Percentiles rank a stretch among this genome's conserved stretches.
Evolutionary conservation across 1,140 invertebrate genomes (phyloP).

Genomic region (Oncopeltus fasciatus): DNA sequence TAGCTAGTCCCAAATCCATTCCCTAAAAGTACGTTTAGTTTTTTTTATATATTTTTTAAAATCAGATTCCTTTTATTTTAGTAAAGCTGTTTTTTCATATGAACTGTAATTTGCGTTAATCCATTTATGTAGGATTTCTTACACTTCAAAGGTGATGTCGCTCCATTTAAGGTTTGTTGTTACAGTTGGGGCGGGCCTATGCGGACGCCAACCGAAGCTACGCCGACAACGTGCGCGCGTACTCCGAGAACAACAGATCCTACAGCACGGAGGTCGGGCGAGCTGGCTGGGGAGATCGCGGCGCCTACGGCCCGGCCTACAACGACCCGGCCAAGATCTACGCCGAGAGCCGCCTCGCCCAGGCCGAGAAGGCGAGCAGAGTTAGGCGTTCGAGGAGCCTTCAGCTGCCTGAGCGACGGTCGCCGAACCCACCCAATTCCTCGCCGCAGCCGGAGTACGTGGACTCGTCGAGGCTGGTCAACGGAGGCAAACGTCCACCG

Average conservation of each 20-base stretch:
- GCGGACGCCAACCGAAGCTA: not conserved
- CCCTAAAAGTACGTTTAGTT: too few species aligned
- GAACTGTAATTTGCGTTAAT: too few species aligned
- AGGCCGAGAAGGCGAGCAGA: slow-evolving; percentile 19
- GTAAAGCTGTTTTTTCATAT: too few species aligned
- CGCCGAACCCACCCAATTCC: slow-evolving; percentile 27
- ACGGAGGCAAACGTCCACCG: not conserved
- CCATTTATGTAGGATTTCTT: too few species aligned
- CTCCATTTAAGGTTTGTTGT: too few species aligned
- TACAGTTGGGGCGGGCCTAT: not conserved
- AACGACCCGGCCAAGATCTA: not conserved
- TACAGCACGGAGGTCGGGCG: not conserved
- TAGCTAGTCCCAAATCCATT: too few species aligned
- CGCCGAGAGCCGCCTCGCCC: not conserved
- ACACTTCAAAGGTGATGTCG: too few species aligned
- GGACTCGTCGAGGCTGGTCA: not conserved
- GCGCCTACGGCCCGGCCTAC: not conserved
- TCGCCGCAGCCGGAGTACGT: slow-evolving; percentile 11
- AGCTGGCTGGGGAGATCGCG: not conserved
- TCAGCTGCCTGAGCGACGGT: slow-evolving; percentile 38
- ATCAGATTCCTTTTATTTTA: too few species aligned
- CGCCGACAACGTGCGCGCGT: not conserved
- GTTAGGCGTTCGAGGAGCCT: slow-evolving; percentile 28
- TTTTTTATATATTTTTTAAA: too few species aligned
- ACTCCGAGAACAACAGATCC: not conserved